Base-by-base conservation (phyloP, 2,888 invertebrate genomes). In the Cataglyphis altisquamis region DNA sequence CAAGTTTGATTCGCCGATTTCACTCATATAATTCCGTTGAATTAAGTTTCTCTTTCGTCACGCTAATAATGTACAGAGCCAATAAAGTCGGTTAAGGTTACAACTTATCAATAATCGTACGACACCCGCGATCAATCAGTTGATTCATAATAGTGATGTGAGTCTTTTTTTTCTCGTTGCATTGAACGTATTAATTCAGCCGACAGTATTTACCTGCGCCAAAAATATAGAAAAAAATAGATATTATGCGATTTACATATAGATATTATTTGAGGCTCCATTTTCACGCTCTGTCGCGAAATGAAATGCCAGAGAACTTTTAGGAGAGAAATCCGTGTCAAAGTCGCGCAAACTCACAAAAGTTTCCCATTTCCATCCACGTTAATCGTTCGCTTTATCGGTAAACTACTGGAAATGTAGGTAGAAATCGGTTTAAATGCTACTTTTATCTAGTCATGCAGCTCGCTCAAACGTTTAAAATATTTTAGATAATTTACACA, bases 81-180 rank as follows among this genome's bases (percentile, higher is more conserved):
- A 48, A 74, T 74, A 45, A 74, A 74, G 36, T 74, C 36, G 63
- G 63, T 18, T 45, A 74, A 63, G 74, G 74, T 73, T 62, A 60
- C 57, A 29, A 41, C n/a, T 74, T 74, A 74, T 74, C 63, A 63
- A 63, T 45, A 63, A 45, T 32, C 15, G 32, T 62, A 29, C 29
- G 45, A 41, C 60, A 60, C 29, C 60, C 39, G 41, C 74, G 45
- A 74, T 74, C 10, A 63, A 1, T 32, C 48, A 32, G 9, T 39
- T 18, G 62, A 45, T 62, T 74, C 45, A 21, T 36, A 36, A 36
- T 9, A 9, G 45, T 15, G 21, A 21, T 32, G 32, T 3, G 32
- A 41, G 15, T 60, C 41, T 21, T 41, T 15, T 32, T 45, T 62
- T n/a, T 62, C 21, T 18, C 8, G 21, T 41, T 10, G 15, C 8